These are phyloP conservation scores for Syngnathoides biaculeatus DNA, from an alignment of 2,113 vertebrate genomes.

Conservation along the genomic window DNA sequence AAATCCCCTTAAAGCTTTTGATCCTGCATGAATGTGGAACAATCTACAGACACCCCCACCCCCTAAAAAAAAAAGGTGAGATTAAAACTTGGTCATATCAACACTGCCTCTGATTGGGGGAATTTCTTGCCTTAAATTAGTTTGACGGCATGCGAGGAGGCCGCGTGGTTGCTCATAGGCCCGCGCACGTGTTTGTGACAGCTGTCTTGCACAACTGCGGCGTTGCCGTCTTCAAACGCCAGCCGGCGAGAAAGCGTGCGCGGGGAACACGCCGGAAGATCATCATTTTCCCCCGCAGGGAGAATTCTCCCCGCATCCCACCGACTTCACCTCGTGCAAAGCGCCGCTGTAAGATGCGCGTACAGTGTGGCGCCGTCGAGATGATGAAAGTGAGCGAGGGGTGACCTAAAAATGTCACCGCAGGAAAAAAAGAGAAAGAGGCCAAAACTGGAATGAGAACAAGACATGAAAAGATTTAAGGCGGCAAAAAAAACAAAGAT, in stretches of 20 bases:
- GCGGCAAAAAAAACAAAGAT: constrained; percentile 4
- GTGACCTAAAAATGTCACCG: constrained; percentile 70
- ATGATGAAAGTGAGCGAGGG: constrained; percentile 64
- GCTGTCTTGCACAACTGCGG: constrained; percentile 34
- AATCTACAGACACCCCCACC: constrained; percentile 21
- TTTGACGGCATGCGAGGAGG: constrained; percentile 4
- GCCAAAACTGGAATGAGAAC: not conserved
- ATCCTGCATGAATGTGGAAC: constrained; percentile 57
- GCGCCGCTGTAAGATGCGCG: constrained; percentile 16
- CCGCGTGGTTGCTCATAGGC: constrained; percentile 7
- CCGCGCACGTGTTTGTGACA: constrained; percentile 30
- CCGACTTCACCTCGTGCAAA: constrained; percentile 31
- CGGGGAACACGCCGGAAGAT: constrained; percentile 33
- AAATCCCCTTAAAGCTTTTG: constrained; percentile 68
- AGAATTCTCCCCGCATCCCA: constrained; percentile 38
- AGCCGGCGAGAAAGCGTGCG: constrained; percentile 36
- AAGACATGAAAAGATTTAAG: constrained; percentile 18
- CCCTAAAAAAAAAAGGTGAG: constrained; percentile 25
- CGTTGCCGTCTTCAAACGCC: constrained; percentile 47
- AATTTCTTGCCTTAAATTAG: constrained; percentile 7
- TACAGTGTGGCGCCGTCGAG: constrained; percentile 17
- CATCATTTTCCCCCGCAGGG: constrained; percentile 31
- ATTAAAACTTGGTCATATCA: constrained; percentile 37
- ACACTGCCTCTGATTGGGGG: constrained; percentile 16
- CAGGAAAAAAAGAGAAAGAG: constrained; percentile 12